Evolutionary conservation across 2,113 vertebrate genomes (phyloP).

Genomic region (Pollachius pollachius): DNA sequence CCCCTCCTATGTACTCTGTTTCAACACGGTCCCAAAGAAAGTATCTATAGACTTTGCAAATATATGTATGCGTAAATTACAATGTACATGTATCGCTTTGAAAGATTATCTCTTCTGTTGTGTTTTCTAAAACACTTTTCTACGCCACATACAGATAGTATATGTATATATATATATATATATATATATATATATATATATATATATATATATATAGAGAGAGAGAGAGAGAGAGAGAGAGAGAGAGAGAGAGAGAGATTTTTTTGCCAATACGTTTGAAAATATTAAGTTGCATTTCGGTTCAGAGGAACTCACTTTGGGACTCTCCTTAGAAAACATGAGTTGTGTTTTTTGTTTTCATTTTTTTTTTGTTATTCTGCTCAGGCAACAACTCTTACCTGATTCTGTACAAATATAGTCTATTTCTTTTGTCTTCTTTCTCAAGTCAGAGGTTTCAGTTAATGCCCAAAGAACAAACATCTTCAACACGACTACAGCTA

Average conservation of each 20-base stretch:
- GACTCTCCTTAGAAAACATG: conserved; percentile 57
- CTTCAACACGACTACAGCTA: conserved; percentile 74
- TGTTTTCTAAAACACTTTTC: conserved; percentile 50
- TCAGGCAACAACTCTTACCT: conserved; percentile 59
- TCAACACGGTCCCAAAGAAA: conserved; percentile 57
- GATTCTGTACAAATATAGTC: conserved; percentile 67
- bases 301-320: conserved; percentile 58
- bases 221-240: too few species aligned
- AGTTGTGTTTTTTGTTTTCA: not conserved
- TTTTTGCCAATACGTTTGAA: conserved; percentile 52
- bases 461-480: conserved; percentile 75
- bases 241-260: not conserved
- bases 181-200: not conserved
- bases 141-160: conserved; percentile 40
- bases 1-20: conserved; percentile 39
- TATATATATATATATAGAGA: not conserved
- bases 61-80: conserved; percentile 70
- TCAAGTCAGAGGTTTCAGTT: conserved; percentile 61
- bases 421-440: conserved; percentile 49
- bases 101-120: conserved; percentile 37
- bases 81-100: conserved; percentile 63
- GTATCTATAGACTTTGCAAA: conserved; percentile 59
- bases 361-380: conserved; percentile 43
- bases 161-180: not conserved
- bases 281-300: conserved; percentile 60